Evolutionary conservation across 2,888 invertebrate genomes (phyloP).

Genomic region (Himalopsyche tibetana): DNA sequence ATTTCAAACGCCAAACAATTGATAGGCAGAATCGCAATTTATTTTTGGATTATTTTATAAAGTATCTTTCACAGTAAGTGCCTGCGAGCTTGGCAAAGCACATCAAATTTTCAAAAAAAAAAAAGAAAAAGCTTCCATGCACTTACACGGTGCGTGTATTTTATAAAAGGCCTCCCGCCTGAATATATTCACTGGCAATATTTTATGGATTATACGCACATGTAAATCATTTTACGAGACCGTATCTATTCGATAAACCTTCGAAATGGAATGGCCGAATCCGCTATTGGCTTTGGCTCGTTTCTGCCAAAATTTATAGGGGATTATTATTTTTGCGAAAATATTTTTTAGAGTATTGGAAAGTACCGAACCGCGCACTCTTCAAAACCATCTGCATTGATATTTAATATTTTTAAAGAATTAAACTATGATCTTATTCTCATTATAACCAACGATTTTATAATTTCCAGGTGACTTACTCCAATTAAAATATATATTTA

Average conservation of each 20-base stretch:
- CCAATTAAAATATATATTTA: no score
- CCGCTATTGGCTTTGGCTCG: conserved; percentile 52
- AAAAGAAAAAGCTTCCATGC: not conserved
- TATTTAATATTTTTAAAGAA: no score
- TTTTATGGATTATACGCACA: conserved; percentile 50
- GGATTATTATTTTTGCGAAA: conserved; percentile 51
- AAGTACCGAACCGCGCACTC: not conserved
- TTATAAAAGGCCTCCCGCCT: conserved; percentile 1
- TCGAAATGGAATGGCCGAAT: conserved; percentile 60
- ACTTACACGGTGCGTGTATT: conserved; percentile 18
- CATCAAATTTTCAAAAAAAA: conserved; percentile 19
- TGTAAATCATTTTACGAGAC: conserved; percentile 64
- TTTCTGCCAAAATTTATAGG: conserved; percentile 49
- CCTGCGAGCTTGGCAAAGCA: not conserved
- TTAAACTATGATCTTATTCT: no score
- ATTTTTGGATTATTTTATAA: not conserved
- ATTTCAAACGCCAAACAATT: no score
- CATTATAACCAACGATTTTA: no score
- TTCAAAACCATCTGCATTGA: no score
- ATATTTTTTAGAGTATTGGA: not conserved
- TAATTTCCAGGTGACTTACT: no score
- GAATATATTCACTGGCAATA: conserved; percentile 33
- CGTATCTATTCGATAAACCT: conserved; percentile 63
- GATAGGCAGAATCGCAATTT: no score
- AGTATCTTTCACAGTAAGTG: not conserved